A percentile compares a stretch with the other conserved stretches of the same genome.
Conservation (phyloP, 2,113 vertebrate species). For the Colinus virginianus region DNA sequence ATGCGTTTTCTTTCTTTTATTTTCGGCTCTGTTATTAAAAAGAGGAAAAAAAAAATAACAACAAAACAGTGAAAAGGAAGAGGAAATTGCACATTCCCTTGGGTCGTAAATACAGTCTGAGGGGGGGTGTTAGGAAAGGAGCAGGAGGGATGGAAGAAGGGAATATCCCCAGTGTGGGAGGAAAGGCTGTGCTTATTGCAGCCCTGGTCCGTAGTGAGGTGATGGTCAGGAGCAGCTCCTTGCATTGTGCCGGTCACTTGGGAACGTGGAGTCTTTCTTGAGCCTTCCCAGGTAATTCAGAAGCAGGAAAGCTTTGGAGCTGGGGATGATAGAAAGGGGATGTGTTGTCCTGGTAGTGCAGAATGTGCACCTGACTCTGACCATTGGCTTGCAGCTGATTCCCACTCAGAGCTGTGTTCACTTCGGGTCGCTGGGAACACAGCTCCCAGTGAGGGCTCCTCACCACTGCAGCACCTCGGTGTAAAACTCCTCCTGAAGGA, state of each 20-base stretch:
- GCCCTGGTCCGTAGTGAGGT: background rate
- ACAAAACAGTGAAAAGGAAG: background rate
- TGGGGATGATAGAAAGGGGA: background rate
- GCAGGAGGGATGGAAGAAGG: background rate
- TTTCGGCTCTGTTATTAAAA: constrained; percentile 18
- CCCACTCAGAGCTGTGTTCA: background rate
- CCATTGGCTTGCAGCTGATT: background rate
- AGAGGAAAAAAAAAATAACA: background rate
- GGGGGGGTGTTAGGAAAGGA: background rate
- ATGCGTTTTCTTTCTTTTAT: background rate
- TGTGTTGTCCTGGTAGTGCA: background rate
- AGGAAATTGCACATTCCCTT: constrained; percentile 40
- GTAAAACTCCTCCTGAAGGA: background rate
- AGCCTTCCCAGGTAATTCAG: background rate
- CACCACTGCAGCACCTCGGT: background rate
- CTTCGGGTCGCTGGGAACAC: background rate
- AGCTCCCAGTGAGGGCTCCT: background rate
- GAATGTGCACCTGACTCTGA: background rate
- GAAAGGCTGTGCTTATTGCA: background rate
- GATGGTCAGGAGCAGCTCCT: background rate
- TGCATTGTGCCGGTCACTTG: rapidly evolving
- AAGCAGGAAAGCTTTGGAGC: background rate
- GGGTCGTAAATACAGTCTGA: background rate
- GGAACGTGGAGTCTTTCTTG: background rate
- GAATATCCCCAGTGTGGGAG: constrained; percentile 22